Percentiles rank a stretch among this genome's conserved stretches.
These are phyloP conservation scores for Catocala sponsa DNA, from an alignment of 2,888 invertebrate genomes.

Conservation along the genomic window DNA sequence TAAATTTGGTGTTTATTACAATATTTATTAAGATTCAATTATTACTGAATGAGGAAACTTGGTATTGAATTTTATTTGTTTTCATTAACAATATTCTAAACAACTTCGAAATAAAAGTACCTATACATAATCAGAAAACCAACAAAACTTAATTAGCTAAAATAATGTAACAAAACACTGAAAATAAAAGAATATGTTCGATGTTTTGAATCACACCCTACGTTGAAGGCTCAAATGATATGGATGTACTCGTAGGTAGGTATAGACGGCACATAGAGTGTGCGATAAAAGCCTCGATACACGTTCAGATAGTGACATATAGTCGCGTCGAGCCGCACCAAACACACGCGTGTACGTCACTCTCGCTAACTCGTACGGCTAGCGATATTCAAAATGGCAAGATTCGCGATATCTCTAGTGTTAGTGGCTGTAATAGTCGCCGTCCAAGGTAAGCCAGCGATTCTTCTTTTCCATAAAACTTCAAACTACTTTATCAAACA, in stretches of 20 bases:
- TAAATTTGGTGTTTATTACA: too few relatives aligned
- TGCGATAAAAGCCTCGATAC: conserved; percentile 46
- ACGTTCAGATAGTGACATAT: conserved; percentile 34
- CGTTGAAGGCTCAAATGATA: too few relatives aligned
- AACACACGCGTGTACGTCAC: conserved; percentile 35
- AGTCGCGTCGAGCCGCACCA: conserved; percentile 33
- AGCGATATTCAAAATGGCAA: conserved; percentile 54
- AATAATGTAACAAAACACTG: not conserved
- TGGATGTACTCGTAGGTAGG: not conserved
- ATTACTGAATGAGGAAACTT: too few relatives aligned
- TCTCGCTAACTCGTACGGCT: conserved; percentile 28
- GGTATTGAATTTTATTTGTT: too few relatives aligned
- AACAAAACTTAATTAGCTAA: not conserved
- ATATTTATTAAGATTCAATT: too few relatives aligned
- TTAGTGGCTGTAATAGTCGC: conserved; percentile 48
- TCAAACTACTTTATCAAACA: not conserved
- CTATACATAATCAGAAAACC: not conserved
- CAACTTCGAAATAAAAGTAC: too few relatives aligned
- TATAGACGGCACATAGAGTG: conserved; percentile 22
- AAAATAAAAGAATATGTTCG: conserved; percentile 27
- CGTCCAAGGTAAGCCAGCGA: conserved; percentile 60
- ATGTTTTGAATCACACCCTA: not conserved
- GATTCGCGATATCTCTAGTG: conserved; percentile 49
- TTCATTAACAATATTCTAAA: too few relatives aligned
- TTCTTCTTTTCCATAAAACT: conserved; percentile 14